Percentiles rank a stretch among this genome's conserved stretches.
phyloP scores from a whole-genome alignment of 2,797 vertebrate genomes.

The Babyrousa celebensis region DNA sequence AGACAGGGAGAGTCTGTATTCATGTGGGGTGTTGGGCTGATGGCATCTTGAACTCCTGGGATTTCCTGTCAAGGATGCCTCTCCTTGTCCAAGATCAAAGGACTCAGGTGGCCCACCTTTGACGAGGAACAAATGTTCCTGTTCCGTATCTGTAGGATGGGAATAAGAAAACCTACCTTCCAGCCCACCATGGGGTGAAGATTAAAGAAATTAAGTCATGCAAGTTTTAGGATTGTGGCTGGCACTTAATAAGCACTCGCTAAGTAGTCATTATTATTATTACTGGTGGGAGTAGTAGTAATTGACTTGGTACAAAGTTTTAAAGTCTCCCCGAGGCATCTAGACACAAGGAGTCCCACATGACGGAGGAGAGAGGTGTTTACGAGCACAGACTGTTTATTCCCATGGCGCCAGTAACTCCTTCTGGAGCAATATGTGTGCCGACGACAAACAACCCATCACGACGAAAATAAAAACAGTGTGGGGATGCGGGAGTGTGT shows the following conservation, averaged over 20 bases:
- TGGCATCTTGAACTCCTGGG: not conserved
- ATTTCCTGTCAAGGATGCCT: not conserved
- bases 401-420: not conserved
- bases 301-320: constrained; percentile 3
- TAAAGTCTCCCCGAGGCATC: not conserved
- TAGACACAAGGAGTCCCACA: not conserved
- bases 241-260: not conserved
- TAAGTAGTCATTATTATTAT: not conserved
- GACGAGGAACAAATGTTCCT: not conserved
- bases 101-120: not conserved
- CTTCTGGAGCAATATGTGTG: constrained; percentile 38
- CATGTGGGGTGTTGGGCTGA: not conserved
- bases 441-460: not conserved
- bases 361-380: accelerated
- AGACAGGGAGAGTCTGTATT: not conserved
- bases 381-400: not conserved
- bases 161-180: not conserved
- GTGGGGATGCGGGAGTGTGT: not conserved
- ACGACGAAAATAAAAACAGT: not conserved
- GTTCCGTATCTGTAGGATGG: not conserved
- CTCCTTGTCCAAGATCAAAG: not conserved
- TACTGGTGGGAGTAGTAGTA: not conserved
- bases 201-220: not conserved
- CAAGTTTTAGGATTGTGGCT: not conserved
- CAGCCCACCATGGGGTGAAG: not conserved